A percentile compares a stretch with the other conserved stretches of the same genome.
Conservation (phyloP, 2,113 vertebrate genomes). For the Thunnus maccoyii region DNA sequence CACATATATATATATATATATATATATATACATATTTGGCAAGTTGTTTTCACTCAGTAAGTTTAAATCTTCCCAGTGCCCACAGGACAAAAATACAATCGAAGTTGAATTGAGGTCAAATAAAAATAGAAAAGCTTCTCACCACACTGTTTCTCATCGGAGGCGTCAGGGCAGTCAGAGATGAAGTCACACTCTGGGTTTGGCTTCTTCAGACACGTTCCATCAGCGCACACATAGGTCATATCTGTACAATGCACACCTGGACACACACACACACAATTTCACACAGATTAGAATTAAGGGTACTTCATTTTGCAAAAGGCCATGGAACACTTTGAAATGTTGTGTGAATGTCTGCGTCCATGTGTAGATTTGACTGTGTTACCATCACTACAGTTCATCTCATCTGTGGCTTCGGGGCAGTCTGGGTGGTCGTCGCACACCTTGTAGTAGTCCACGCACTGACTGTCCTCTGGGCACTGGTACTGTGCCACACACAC, state of each 20-base stretch:
- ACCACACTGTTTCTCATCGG: slow-evolving; percentile 92
- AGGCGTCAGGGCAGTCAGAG: slow-evolving; percentile 90
- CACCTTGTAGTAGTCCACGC: slow-evolving; percentile 89
- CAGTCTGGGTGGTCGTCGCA: slow-evolving; percentile 91
- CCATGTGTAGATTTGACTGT: not conserved
- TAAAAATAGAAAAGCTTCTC: slow-evolving; percentile 58
- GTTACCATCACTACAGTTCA: slow-evolving; percentile 87
- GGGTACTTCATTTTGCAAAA: not conserved
- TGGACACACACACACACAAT: slow-evolving; percentile 61
- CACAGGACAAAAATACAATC: too few relatives aligned
- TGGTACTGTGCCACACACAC: slow-evolving; percentile 92
- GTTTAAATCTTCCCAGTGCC: too few relatives aligned
- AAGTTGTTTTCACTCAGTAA: too few relatives aligned
- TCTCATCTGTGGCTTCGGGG: slow-evolving; percentile 87
- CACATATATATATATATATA: too few relatives aligned
- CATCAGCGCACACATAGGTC: slow-evolving; percentile 92
- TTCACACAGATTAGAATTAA: not conserved
- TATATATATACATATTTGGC: too few relatives aligned
- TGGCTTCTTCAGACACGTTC: slow-evolving; percentile 92
- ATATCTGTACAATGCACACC: slow-evolving; percentile 89
- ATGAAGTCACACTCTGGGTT: slow-evolving; percentile 91
- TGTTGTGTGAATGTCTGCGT: not conserved
- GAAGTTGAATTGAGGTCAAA: too few relatives aligned
- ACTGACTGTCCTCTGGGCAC: slow-evolving; percentile 90
- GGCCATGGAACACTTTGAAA: not conserved